Conservation (phyloP, 1,140 invertebrate genomes). For the Procambarus clarkii region DNA sequence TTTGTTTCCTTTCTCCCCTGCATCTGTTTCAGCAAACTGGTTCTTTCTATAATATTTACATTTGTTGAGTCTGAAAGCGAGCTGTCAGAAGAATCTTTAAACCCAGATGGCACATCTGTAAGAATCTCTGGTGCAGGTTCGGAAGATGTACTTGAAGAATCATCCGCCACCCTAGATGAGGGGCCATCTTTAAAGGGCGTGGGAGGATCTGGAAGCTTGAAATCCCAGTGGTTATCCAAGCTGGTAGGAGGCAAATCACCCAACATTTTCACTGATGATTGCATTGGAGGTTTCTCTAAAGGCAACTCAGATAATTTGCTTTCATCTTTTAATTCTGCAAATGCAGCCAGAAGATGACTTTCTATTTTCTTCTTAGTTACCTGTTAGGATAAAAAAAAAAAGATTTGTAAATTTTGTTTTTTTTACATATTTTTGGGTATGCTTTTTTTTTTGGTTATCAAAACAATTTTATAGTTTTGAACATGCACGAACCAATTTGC, state of each 20-base stretch:
- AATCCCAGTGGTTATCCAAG: slow-evolving; percentile 22
- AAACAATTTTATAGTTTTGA: too few relatives aligned
- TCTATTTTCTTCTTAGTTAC: background rate
- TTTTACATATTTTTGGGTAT: background rate
- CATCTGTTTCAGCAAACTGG: background rate
- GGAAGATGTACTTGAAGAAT: slow-evolving; percentile 22
- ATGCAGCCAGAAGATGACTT: background rate
- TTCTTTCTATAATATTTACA: background rate
- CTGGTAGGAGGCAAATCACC: background rate
- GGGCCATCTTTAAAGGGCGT: slow-evolving; percentile 48
- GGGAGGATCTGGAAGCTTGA: slow-evolving; percentile 44
- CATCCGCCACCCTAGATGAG: background rate
- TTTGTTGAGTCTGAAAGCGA: background rate
- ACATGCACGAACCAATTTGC: too few relatives aligned
- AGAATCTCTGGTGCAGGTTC: slow-evolving; percentile 3
- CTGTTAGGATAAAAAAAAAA: background rate
- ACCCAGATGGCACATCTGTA: background rate
- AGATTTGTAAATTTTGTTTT: background rate
- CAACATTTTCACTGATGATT: background rate
- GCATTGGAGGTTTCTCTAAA: background rate
- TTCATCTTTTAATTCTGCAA: background rate
- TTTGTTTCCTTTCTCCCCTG: background rate
- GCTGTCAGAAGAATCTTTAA: background rate
- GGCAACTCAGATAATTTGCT: background rate
- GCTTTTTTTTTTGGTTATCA: too few relatives aligned